A percentile compares a stretch with the other conserved stretches of the same genome.
Evolutionary conservation across 2,113 vertebrate genomes (phyloP).

Genomic region (Limanda limanda): DNA sequence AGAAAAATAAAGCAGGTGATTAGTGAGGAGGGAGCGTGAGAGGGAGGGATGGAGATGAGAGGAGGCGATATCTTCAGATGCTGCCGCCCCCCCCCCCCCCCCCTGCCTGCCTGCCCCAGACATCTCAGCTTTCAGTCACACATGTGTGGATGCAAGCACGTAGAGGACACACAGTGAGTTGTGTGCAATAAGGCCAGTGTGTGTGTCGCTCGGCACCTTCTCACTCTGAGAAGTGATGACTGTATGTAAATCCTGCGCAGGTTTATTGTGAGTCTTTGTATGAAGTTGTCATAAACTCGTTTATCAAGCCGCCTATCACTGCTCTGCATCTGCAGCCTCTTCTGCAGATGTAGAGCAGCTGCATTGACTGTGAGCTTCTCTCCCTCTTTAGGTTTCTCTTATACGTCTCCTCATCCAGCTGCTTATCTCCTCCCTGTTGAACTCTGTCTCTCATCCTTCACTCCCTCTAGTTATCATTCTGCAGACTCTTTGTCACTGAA

Average conservation of each 20-base stretch:
- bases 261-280: slow-evolving; percentile 39
- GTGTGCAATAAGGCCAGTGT: slow-evolving; percentile 20
- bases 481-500: slow-evolving; percentile 3
- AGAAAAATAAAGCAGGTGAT: slow-evolving; percentile 75
- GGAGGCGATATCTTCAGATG: slow-evolving; percentile 50
- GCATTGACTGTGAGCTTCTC: not conserved
- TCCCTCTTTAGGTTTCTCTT: slow-evolving; percentile 20
- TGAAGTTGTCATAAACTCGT: slow-evolving; percentile 57
- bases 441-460: not conserved
- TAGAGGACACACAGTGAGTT: slow-evolving; percentile 23
- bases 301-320: slow-evolving; percentile 56
- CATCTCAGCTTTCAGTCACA: slow-evolving; percentile 54
- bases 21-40: slow-evolving; percentile 49
- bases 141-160: slow-evolving; percentile 36
- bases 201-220: slow-evolving; percentile 46
- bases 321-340: slow-evolving; percentile 47
- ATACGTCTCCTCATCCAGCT: not conserved
- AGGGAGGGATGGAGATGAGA: slow-evolving; percentile 53
- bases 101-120: slow-evolving; percentile 23
- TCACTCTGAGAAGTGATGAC: slow-evolving; percentile 71
- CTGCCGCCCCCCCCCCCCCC: slow-evolving; percentile 2
- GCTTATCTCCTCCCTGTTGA: slow-evolving; percentile 8
- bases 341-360: slow-evolving; percentile 19
- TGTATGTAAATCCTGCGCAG: slow-evolving; percentile 57
- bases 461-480: not conserved